phyloP scores from a whole-genome alignment of 2,113 vertebrate genomes.

The Pimephales promelas region DNA sequence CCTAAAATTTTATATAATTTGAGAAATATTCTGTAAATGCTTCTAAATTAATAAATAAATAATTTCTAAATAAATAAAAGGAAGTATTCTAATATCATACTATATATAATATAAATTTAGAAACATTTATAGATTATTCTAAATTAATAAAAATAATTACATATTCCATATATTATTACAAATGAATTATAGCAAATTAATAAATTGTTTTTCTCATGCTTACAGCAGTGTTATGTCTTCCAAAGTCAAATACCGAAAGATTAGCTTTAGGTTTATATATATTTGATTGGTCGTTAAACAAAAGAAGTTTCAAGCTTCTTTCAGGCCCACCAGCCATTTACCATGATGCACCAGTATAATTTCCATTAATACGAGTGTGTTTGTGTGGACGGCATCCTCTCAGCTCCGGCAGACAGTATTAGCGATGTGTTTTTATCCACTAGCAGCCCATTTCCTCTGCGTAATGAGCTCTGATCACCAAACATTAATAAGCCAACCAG shows the following conservation, averaged over 20 bases:
- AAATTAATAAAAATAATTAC: neutral
- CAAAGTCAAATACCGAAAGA: neutral
- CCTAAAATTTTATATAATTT: no score
- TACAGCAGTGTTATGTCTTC: neutral
- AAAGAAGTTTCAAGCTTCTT: neutral
- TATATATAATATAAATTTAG: neutral
- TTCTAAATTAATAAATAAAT: neutral
- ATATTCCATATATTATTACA: neutral
- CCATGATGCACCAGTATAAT: neutral
- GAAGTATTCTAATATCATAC: neutral
- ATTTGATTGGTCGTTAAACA: neutral
- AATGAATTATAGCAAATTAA: neutral
- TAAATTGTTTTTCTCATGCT: neutral
- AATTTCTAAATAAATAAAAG: neutral
- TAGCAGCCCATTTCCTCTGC: constrained; percentile 13
- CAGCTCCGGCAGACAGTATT: neutral
- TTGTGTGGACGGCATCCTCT: neutral
- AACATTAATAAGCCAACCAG: constrained; percentile 32
- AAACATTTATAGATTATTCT: neutral
- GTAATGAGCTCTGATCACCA: constrained; percentile 16
- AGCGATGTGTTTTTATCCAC: constrained; percentile 7
- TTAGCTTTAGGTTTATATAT: neutral
- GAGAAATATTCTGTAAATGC: neutral
- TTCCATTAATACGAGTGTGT: neutral
- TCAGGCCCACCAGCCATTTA: neutral